Percentiles rank a stretch among this genome's conserved stretches.
Evolutionary conservation across 2,888 invertebrate species (phyloP).

Genomic region (Pseudanteris insignis): DNA sequence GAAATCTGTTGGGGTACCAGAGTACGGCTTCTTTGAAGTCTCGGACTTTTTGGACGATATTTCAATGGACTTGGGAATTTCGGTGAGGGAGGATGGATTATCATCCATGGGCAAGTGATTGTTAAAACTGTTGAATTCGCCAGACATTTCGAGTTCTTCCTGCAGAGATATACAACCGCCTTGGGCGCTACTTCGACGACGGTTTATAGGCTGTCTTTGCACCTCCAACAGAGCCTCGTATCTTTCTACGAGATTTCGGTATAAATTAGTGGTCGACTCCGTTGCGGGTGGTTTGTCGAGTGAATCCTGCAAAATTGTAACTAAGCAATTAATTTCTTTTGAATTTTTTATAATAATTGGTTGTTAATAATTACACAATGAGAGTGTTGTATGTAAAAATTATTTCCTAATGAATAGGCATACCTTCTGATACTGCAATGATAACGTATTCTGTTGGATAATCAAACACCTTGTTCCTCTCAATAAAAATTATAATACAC

Average conservation of each 20-base stretch:
- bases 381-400: background rate
- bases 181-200: slow-evolving; percentile 67
- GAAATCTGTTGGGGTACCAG: slow-evolving; percentile 82
- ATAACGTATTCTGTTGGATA: too few species aligned
- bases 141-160: slow-evolving; percentile 80
- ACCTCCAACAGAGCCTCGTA: slow-evolving; percentile 85
- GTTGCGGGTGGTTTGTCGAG: slow-evolving; percentile 48
- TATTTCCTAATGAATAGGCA: background rate
- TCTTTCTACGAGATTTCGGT: slow-evolving; percentile 83
- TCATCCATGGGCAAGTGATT: slow-evolving; percentile 41
- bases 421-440: too few species aligned
- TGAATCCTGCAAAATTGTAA: slow-evolving; percentile 55
- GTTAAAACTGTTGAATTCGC: slow-evolving; percentile 75
- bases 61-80: slow-evolving; percentile 1
- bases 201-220: slow-evolving; percentile 70
- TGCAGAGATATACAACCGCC: slow-evolving; percentile 69
- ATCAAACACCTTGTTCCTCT: too few species aligned
- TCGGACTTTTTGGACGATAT: slow-evolving; percentile 6
- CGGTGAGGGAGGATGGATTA: slow-evolving; percentile 3
- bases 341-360: too few species aligned
- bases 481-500: too few species aligned
- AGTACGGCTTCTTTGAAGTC: slow-evolving; percentile 60
- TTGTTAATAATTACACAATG: too few species aligned
- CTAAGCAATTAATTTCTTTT: too few species aligned
- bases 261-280: slow-evolving; percentile 71